Evolutionary conservation across 2,888 invertebrate genomes (phyloP).

Genomic region (Bruchidius siliquastri): DNA sequence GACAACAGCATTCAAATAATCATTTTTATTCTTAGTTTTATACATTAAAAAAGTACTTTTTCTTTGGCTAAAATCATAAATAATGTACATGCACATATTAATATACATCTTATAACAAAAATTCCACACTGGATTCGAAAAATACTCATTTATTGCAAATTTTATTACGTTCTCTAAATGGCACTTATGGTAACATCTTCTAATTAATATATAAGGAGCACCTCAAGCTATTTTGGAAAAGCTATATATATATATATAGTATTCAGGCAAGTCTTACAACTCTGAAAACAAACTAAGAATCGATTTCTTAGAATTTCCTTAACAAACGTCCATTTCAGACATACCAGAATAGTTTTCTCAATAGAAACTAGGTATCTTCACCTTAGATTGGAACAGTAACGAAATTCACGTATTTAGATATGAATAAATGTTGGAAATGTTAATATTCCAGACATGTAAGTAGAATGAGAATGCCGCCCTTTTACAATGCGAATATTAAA

Average conservation of each 20-base stretch:
- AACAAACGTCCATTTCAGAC: no score
- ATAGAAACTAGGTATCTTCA: no score
- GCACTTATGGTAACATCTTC: constrained; percentile 35
- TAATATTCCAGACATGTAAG: no score
- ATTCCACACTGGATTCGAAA: background rate
- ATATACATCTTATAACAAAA: background rate
- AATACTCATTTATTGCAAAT: background rate
- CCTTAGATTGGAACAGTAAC: no score
- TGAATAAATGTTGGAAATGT: no score
- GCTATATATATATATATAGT: background rate
- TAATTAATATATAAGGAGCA: background rate
- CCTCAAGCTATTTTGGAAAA: background rate
- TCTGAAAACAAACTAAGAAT: no score
- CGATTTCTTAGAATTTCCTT: no score
- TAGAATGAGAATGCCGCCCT: no score
- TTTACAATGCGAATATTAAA: no score
- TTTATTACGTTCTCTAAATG: constrained; percentile 16
- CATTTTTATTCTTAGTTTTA: background rate
- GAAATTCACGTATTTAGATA: no score
- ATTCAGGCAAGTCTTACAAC: no score
- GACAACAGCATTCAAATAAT: background rate
- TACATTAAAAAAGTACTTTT: background rate
- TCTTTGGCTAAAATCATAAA: background rate
- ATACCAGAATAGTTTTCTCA: no score
- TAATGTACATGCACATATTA: background rate